phyloP scores from a whole-genome alignment of 37 sponge, comb jelly and placozoan genomes.

The Diacarnus erythraeanus region DNA sequence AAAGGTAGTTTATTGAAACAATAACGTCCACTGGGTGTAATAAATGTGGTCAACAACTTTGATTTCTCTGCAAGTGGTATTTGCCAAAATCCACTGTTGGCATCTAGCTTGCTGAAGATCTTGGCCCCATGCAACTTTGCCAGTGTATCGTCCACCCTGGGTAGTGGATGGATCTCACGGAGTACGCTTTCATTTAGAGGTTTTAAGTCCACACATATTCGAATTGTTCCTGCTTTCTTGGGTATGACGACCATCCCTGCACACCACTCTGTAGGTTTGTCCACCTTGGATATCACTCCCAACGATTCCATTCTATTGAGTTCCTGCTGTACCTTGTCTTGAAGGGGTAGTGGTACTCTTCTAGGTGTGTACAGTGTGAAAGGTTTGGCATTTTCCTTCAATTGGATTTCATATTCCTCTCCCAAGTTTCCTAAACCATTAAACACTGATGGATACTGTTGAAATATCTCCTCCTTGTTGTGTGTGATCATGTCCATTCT shows the following conservation, averaged over 20 bases:
- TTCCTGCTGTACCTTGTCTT: conserved; percentile 28
- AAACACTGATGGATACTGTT: conserved; percentile 28
- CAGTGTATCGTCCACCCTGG: conserved; percentile 53
- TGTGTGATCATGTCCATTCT: background rate
- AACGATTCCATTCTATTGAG: background rate
- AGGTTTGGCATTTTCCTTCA: conserved; percentile 26
- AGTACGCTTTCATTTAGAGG: conserved; percentile 35
- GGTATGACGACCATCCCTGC: conserved; percentile 52
- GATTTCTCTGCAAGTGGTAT: too few relatives aligned
- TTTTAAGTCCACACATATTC: conserved; percentile 49
- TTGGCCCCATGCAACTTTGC: conserved; percentile 56
- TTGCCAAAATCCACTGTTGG: conserved; percentile 65
- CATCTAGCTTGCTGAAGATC: conserved; percentile 56
- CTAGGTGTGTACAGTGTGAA: too few relatives aligned
- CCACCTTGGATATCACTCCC: conserved; percentile 48
- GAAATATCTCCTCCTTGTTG: too few relatives aligned
- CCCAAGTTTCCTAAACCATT: conserved; percentile 34
- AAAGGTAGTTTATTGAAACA: conserved; percentile 47
- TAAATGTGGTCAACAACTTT: too few relatives aligned
- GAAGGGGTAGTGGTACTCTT: too few relatives aligned
- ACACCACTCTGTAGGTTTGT: conserved; percentile 46
- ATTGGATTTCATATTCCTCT: conserved; percentile 37
- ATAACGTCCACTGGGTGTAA: too few relatives aligned
- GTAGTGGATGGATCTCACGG: conserved; percentile 44
- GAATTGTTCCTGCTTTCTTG: conserved; percentile 29